Evolutionary conservation across 2,888 invertebrate species (phyloP).

Genomic region (Apomyelois bistriatella): DNA sequence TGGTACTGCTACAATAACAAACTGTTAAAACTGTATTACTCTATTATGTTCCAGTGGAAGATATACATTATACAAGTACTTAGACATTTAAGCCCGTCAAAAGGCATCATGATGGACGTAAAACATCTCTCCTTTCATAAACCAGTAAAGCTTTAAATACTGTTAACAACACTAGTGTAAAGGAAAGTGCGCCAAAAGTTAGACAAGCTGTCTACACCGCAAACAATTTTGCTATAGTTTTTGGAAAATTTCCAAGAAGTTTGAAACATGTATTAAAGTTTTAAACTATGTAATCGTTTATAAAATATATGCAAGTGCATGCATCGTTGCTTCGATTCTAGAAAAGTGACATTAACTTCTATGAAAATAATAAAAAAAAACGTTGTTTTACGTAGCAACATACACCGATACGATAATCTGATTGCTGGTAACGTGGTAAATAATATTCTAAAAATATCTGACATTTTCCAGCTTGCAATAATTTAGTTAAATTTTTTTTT

Average conservation of each 20-base stretch:
- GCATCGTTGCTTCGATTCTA: neutral
- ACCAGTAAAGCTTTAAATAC: neutral
- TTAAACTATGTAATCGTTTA: neutral
- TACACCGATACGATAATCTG: too few species aligned
- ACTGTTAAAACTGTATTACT: too few species aligned
- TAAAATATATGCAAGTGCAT: neutral
- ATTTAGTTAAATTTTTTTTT: too few species aligned
- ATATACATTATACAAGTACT: neutral
- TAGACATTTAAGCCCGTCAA: neutral
- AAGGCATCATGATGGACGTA: neutral
- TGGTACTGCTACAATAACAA: too few species aligned
- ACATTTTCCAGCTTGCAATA: too few species aligned
- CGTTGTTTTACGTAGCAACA: neutral
- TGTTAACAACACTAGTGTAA: conserved; percentile 11
- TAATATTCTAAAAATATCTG: too few species aligned
- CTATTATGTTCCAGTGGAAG: too few species aligned
- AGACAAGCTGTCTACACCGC: conserved; percentile 11
- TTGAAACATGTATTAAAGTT: neutral
- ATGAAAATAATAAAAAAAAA: neutral
- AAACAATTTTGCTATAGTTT: neutral
- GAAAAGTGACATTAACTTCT: neutral
- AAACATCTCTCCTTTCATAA: neutral
- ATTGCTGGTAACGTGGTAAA: too few species aligned
- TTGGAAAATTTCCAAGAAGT: conserved; percentile 10
- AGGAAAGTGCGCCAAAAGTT: conserved; percentile 6